Base-by-base conservation (phyloP, 2,888 invertebrate genomes). In the Drosophila kambysellisi region DNA sequence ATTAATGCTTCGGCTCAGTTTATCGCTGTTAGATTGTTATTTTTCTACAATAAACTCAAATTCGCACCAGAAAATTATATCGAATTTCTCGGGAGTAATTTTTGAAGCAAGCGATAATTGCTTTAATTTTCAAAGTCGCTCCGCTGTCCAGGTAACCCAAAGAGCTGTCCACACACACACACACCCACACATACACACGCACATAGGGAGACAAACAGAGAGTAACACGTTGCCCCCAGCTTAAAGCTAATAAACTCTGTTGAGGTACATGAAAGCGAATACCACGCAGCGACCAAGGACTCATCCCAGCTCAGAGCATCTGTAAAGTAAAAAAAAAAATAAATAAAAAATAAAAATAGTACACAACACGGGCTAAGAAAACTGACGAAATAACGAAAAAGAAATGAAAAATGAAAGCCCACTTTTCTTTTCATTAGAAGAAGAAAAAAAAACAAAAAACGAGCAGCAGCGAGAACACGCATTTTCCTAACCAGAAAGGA, bases 401-500 rank as follows among this genome's bases (percentile, higher is more conserved):
- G 52, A 68, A 72, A 65, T 74, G 70, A 74, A 81, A 81, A 81
- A 81, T 81, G 75, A 81, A 81, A 75, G 81, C 75, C 81, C 75
- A 81, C 72, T 78, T 83, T 83, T 83, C 88, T 72, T 88, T 77
- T 85, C 88, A 88, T 85, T 77, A 89, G 81, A 85, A 76, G 79
- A 25, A 15, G 7, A 46, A 4, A 25, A 46, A 46, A 46, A 46
- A 46, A 25, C 8, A 25, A 46, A 86, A 87, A 85, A 80, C 83
- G 72, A 72, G 77, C 85, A 81, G 72, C 65, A 53, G 65, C 59
- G 25, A 25, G 4, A 63, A 65, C 60, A 69, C 81, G 64, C 79
- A 82, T 79, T 80, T 82, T 82, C 75, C 80, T 82, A 80, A 71
- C 79, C 30, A 57, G 79, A 80, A 71, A 82, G 80, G 80, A 80